Base-by-base conservation (phyloP, 2,113 vertebrate genomes). In the Anolis sagrei region DNA sequence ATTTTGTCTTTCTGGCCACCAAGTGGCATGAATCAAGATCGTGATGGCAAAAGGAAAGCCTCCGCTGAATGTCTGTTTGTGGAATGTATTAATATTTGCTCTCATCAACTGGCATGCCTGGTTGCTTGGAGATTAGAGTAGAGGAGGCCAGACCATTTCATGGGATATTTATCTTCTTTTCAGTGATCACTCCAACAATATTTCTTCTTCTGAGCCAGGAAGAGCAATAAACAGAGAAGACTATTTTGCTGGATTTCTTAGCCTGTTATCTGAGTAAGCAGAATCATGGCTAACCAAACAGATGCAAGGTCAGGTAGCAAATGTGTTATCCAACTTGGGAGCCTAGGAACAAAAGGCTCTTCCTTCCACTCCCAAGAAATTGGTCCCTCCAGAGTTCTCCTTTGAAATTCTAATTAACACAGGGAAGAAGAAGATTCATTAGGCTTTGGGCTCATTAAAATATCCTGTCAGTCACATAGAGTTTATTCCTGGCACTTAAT, bases 331-430 rank as follows among this genome's bases (percentile, higher is more conserved):
- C 76, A 90, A 75, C 62, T 87, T 89, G 91, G 92, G 89, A 96
- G 75, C 36, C 49, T 81, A 91, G 69, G 76, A 95, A 92, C 88
- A 95, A 94, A 95, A 96, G 44, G 82, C 70, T 94, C 87, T 91
- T 87, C 87, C 92, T 86, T 93, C 78, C 90, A 58, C 86, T 96
- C 89, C 95, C 90, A 92, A 48, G 94, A 95, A 95, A 96, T 95
- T 95, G 90, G 93, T 95, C 95, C 91, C 92, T 4, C 16, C 82
- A 93, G 96, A 96, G 79, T 89, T 92, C 92, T 84, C 89, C 94
- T 96, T 95, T 95, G 95, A 96, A 96, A 95, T 96, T 95, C 87
- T 94, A 95, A 96, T 95, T 96, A 95, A 96, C 94, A 92, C 81
- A 89, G 48, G 85, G 85, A 93, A 95, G 89, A 93, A 94, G 94